Base-by-base conservation (phyloP, 2,797 vertebrate species). In the Muraenolepis orangiensis region DNA sequence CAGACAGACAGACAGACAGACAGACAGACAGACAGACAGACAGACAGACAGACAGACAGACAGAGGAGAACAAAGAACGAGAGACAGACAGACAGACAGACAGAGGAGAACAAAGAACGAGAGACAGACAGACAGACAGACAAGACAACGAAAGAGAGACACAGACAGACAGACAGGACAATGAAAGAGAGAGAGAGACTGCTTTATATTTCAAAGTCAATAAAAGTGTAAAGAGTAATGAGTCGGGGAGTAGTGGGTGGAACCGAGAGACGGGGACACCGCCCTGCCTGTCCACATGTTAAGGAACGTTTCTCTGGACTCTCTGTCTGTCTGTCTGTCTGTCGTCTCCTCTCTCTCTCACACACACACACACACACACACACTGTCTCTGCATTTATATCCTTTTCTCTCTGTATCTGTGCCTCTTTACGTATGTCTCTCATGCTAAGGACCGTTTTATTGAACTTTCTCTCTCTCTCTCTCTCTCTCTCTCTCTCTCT, bases 211-310 rank as follows among this genome's bases (percentile, higher is more conserved):
- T 90, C 79, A 85, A 72, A 88, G 88, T 89, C 79, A 90, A 89
- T 90, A 87, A 90, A 90, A 85, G 85, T 88, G 87, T n/a, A n/a
- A n/a, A n/a, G 87, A 90, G 83, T 82, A 88, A 90, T 77, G 87
- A 77, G 77, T 84, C 10, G 30, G 71, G 76, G 81, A 67, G 74
- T 78, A 78, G 83, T 74, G 84, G 83, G 69, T 18, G 70, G 78
- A 66, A 68, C 76, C 74, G 68, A 20, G 75, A 75, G 23, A 40
- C 23, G 8, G 23, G n/a, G 57, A 23, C 57, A 13, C 57, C 61
- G 61, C 61, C 28, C 61, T 26, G 61, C 61, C 77, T 71, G 75
- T 76, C 78, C 66, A 75, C n/a, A 20, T 70, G 74, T 81, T 36
- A 66, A 81, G 73, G 76, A 85, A 79, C 79, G 88, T 90, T 90